Percentiles rank a stretch among this genome's conserved stretches.
Conservation (phyloP, 2,888 invertebrate genomes). For the Onchidella celtica region DNA sequence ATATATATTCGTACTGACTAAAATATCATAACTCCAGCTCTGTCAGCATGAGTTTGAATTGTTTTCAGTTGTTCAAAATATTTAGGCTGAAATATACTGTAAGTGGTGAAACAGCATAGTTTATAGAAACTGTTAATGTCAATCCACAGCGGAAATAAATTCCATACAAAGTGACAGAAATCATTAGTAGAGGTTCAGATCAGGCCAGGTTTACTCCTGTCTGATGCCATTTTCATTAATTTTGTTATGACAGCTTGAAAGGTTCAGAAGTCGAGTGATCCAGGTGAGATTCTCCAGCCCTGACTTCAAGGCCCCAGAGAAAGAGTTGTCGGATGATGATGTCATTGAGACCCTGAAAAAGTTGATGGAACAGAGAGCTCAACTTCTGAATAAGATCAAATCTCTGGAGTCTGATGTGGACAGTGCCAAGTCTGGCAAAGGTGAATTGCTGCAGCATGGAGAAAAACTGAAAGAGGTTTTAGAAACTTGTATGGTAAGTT, state of each 20-base stretch:
- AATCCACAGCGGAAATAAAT: too few species aligned
- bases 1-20: too few species aligned
- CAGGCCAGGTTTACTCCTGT: too few species aligned
- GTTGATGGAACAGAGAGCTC: constrained; percentile 72
- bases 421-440: constrained; percentile 62
- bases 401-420: constrained; percentile 71
- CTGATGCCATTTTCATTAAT: too few species aligned
- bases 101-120: too few species aligned
- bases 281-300: constrained; percentile 78
- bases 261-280: constrained; percentile 77
- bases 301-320: constrained; percentile 74
- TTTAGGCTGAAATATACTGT: too few species aligned
- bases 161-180: too few species aligned
- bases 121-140: too few species aligned
- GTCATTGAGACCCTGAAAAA: constrained; percentile 74
- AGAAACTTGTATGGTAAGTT: constrained; percentile 70
- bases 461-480: constrained; percentile 71
- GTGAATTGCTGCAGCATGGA: constrained; percentile 65
- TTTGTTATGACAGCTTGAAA: constrained; percentile 76
- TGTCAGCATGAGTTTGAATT: too few species aligned
- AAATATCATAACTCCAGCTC: too few species aligned
- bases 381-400: constrained; percentile 65
- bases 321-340: constrained; percentile 75
- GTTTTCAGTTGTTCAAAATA: too few species aligned
- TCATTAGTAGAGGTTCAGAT: too few species aligned